These are phyloP conservation scores for Sebastes trivittatus DNA, from an alignment of 2,797 vertebrate species.

Conservation along the genomic window DNA sequence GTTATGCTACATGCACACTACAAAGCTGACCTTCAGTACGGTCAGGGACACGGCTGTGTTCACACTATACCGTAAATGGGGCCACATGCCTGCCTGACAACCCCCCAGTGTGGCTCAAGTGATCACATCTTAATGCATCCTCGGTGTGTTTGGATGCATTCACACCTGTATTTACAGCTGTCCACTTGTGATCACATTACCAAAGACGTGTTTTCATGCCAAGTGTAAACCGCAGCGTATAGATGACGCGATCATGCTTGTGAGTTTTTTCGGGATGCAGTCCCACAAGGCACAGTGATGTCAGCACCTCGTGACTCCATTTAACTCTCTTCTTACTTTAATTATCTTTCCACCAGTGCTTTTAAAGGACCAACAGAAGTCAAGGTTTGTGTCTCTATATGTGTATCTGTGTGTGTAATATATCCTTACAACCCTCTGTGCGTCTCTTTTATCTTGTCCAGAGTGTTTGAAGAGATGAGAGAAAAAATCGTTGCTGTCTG, in stretches of 20 bases:
- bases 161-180: constrained; percentile 62
- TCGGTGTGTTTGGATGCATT: constrained; percentile 37
- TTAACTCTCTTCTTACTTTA: constrained; percentile 23
- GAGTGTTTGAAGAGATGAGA: constrained; percentile 43
- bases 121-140: constrained; percentile 30
- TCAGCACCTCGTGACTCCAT: constrained; percentile 34
- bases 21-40: constrained; percentile 46
- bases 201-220: neutral
- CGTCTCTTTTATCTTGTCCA: constrained; percentile 38
- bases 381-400: neutral
- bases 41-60: constrained; percentile 39
- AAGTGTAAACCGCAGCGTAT: constrained; percentile 1
- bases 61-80: constrained; percentile 19
- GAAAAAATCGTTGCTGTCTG: constrained; percentile 17
- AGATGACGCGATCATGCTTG: constrained; percentile 9
- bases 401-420: neutral
- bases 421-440: constrained; percentile 7
- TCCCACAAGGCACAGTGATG: constrained; percentile 43
- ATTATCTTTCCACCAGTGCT: constrained; percentile 42
- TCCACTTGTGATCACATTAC: constrained; percentile 45
- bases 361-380: constrained; percentile 58
- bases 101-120: neutral
- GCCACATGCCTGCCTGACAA: constrained; percentile 31
- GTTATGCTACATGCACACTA: constrained; percentile 1
- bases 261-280: neutral